Base-by-base conservation (phyloP, 1,140 invertebrate genomes). In the Drosophila prosaltans region DNA sequence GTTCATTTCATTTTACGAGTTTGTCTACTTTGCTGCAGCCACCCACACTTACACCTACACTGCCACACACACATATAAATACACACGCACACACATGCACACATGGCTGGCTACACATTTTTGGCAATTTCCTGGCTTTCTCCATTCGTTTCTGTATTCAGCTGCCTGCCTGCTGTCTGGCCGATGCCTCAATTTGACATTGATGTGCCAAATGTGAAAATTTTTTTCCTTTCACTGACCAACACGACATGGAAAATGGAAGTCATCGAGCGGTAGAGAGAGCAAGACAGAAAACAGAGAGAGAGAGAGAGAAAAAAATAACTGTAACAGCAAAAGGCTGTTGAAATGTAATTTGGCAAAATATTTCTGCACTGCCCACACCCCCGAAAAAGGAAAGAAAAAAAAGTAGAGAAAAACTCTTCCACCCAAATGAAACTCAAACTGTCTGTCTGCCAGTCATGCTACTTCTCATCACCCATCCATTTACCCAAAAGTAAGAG, bases 331-430 rank as follows among this genome's bases (percentile, higher is more conserved):
- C 72, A 77, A 83, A 82, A 86, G 83, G 76, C 83, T 90, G 84
- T 81, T 83, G 80, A 89, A 89, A 90, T 89, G 84, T 89, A 89
- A 89, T 89, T 89, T 89, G 84, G 80, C 76, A 80, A 79, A 80
- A 85, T 88, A 78, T 88, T 88, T 88, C 74, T 66, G 81, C 74
- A 89, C 62, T 57, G 55, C 11, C 30, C 8, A 4, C 10, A 1
- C 11, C 11, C 16, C 28, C 32, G 16, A 45, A 45, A 21, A 11
- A 45, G 6, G 26, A 10, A 51, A 24, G 3, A 21, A 21, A 21
- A 16, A 21, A 45, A 21, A 9, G n/a, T 8, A 48, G 2, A 51
- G 8, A 51, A 4, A 51, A 59, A 59, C 57, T 59, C 57, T 78
- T 83, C 66, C 76, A 80, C 65, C 64, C 83, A 69, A 84, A 89